Evolutionary conservation across 1,140 invertebrate species (phyloP).

Genomic region (Druon quercuslanigerum): DNA sequence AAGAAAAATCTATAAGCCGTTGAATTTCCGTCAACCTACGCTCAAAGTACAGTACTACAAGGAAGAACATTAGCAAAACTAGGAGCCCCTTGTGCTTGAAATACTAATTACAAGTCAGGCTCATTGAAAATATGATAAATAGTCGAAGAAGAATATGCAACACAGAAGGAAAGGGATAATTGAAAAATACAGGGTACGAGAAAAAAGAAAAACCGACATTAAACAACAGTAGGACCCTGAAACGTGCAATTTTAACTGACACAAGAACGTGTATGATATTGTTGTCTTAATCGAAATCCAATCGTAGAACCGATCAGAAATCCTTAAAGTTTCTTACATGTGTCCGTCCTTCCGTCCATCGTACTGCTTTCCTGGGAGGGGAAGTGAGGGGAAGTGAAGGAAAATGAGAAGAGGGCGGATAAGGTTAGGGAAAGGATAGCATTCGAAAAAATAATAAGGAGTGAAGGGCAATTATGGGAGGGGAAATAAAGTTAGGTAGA

Average conservation of each 20-base stretch:
- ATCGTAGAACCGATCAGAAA: too few relatives aligned
- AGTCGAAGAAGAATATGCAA: neutral
- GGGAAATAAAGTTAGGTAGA: too few relatives aligned
- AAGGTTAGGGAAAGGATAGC: too few relatives aligned
- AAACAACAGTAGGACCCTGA: neutral
- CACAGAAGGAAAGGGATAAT: neutral
- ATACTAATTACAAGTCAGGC: conserved; percentile 2
- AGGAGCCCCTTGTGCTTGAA: neutral
- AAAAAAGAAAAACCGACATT: too few relatives aligned
- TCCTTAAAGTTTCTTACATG: too few relatives aligned
- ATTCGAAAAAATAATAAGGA: too few relatives aligned
- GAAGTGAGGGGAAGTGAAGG: neutral
- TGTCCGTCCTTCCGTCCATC: too few relatives aligned
- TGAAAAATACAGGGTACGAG: too few relatives aligned
- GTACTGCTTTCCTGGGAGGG: too few relatives aligned
- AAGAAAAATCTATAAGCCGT: conserved; percentile 15
- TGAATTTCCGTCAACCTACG: neutral
- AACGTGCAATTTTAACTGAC: neutral
- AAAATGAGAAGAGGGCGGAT: too few relatives aligned
- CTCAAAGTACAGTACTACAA: neutral
- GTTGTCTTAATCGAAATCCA: neutral
- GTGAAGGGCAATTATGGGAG: too few relatives aligned
- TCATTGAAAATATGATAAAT: neutral
- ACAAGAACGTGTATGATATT: neutral
- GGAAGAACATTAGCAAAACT: neutral